phyloP scores from a whole-genome alignment of 2,113 vertebrate species.

The Notiomystis cincta region DNA sequence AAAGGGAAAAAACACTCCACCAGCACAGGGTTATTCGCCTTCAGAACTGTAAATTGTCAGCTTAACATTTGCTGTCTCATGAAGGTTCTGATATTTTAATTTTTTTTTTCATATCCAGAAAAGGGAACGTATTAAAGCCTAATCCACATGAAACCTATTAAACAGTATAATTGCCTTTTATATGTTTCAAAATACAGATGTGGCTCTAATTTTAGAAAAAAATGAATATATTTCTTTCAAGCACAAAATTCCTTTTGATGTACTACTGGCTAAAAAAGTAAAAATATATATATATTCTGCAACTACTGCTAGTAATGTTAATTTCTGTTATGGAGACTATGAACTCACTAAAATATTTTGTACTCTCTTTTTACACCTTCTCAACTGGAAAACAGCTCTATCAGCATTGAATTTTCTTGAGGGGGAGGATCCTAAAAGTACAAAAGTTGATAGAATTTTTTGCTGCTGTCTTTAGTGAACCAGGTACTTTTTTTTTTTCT shows the following conservation, averaged over 20 bases:
- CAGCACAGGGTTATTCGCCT: neutral
- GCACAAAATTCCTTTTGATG: neutral
- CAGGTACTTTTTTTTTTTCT: neutral
- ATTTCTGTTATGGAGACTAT: neutral
- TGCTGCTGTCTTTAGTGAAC: neutral
- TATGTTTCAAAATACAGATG: neutral
- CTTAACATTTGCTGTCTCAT: neutral
- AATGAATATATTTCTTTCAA: neutral
- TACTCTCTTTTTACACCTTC: neutral
- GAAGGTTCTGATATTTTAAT: neutral
- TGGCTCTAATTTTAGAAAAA: conserved; percentile 10
- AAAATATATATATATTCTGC: neutral
- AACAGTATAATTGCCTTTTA: neutral
- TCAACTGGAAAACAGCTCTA: neutral
- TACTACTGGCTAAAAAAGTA: neutral
- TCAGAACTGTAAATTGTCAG: neutral
- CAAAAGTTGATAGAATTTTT: neutral
- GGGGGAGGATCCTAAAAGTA: neutral
- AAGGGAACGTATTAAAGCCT: neutral
- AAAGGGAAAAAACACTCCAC: neutral
- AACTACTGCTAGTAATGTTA: neutral
- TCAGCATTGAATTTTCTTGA: neutral
- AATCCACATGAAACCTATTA: neutral
- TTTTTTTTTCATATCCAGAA: neutral
- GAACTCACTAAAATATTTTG: neutral